Evolutionary conservation across 1,140 invertebrate species (phyloP).

Genomic region (Sarcophaga bullata): DNA sequence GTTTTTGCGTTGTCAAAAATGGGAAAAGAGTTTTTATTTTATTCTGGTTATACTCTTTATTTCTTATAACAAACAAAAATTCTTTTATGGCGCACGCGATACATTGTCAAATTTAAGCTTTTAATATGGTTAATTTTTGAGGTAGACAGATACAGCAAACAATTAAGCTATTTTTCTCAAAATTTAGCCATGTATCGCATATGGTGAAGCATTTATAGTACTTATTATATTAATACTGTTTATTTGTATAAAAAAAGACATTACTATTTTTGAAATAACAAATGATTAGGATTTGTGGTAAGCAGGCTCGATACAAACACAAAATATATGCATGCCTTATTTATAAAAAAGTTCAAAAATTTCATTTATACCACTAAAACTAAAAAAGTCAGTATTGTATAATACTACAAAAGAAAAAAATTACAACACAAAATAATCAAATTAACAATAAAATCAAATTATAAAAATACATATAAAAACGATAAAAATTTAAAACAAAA

Average conservation of each 20-base stretch:
- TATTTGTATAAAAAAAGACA: neutral
- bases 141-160: neutral
- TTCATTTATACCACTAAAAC: neutral
- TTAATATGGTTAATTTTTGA: neutral
- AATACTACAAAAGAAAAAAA: too few relatives aligned
- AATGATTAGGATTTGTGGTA: neutral
- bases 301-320: neutral
- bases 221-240: neutral
- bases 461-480: too few relatives aligned
- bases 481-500: too few relatives aligned
- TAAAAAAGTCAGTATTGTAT: neutral
- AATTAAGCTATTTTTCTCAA: neutral
- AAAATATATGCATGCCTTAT: constrained; percentile 9
- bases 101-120: constrained; percentile 14
- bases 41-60: neutral
- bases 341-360: neutral
- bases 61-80: constrained; percentile 7
- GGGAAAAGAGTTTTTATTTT: constrained; percentile 60
- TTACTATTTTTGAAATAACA: neutral
- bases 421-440: too few relatives aligned
- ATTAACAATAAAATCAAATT: too few relatives aligned
- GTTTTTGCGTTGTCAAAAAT: constrained; percentile 63
- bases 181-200: neutral
- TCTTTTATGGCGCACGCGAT: constrained; percentile 44
- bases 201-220: neutral